Conservation (phyloP, 2,888 invertebrate genomes). For the Deroplatys truncata region DNA sequence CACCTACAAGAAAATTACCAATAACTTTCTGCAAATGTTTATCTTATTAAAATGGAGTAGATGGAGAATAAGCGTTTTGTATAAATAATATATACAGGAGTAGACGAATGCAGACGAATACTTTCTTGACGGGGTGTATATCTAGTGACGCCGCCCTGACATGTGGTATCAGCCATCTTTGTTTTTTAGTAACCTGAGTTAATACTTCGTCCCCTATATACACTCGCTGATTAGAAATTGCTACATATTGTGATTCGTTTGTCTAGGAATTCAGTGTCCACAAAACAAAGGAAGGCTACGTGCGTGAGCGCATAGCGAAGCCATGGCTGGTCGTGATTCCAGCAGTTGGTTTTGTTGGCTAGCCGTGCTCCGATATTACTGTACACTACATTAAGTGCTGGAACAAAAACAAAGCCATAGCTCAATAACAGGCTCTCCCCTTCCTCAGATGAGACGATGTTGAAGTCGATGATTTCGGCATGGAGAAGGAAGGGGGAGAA, state of each 20-base stretch:
- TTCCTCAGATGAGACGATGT: background rate
- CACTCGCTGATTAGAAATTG: too few relatives aligned
- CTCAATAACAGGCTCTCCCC: background rate
- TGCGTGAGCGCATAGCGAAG: background rate
- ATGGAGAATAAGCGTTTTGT: too few relatives aligned
- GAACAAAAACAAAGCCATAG: background rate
- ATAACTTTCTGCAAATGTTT: too few relatives aligned
- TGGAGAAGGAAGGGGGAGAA: background rate
- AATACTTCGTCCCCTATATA: too few relatives aligned
- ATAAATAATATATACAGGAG: too few relatives aligned
- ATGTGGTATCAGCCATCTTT: too few relatives aligned
- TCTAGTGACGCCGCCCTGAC: too few relatives aligned
- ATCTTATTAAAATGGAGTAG: too few relatives aligned
- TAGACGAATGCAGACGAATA: too few relatives aligned
- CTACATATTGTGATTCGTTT: background rate
- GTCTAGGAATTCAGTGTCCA: background rate
- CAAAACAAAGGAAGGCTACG: background rate
- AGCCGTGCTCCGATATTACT: background rate
- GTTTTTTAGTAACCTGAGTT: too few relatives aligned
- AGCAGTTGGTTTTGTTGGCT: background rate
- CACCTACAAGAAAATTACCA: too few relatives aligned
- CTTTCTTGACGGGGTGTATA: too few relatives aligned
- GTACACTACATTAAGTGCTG: background rate
- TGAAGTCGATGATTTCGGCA: background rate
- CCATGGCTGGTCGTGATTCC: background rate